phyloP scores from a whole-genome alignment of 2,888 invertebrate genomes.

The Podotricha telesiphe region DNA sequence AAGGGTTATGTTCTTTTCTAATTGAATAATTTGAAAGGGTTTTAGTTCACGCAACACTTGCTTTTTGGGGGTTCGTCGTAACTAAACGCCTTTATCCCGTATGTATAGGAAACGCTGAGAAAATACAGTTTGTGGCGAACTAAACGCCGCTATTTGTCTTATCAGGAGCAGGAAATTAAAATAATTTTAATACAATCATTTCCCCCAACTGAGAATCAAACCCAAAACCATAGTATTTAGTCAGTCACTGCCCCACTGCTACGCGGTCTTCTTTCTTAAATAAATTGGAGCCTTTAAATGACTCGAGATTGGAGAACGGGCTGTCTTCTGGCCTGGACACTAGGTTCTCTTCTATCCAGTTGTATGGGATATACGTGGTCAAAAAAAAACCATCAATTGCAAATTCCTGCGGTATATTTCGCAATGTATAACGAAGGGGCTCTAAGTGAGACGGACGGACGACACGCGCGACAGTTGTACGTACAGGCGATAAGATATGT shows the following conservation, averaged over 20 bases:
- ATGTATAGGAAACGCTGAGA: no score
- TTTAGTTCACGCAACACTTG: not conserved
- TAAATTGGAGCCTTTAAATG: no score
- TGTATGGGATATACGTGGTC: not conserved
- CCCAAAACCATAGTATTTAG: no score
- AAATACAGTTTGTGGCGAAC: no score
- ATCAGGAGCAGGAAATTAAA: no score
- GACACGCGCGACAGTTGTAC: slow-evolving; percentile 49
- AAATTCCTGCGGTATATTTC: slow-evolving; percentile 19
- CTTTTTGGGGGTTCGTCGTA: not conserved
- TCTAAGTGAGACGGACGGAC: slow-evolving; percentile 49
- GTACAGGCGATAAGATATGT: slow-evolving; percentile 33
- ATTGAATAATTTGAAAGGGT: not conserved
- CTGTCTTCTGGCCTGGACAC: not conserved
- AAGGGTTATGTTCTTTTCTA: slow-evolving; percentile 10
- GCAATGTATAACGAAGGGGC: slow-evolving; percentile 33
- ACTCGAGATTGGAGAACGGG: no score
- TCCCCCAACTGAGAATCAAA: no score
- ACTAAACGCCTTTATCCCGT: no score
- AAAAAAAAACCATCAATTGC: slow-evolving; percentile 1
- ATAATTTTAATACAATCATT: no score
- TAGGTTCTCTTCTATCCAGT: not conserved
- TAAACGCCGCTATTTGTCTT: no score
- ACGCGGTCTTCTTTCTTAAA: no score
- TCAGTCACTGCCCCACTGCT: no score